Evolutionary conservation across 2,888 invertebrate species (phyloP), one percentile per base, ranked within the genome.

Genomic region (Conops quadrifasciatus): DNA sequence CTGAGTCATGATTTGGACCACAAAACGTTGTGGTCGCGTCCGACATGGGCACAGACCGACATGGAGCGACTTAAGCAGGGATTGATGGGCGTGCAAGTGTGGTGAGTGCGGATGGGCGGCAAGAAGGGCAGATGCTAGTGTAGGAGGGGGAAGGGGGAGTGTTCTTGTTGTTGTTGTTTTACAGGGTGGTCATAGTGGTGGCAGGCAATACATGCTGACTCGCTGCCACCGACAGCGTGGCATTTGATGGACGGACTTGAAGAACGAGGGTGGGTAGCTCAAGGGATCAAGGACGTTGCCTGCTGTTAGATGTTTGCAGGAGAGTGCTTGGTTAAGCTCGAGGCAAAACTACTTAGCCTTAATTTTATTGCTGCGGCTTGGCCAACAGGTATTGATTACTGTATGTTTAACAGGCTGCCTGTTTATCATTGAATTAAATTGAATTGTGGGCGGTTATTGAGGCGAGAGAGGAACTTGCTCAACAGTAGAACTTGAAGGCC

Each of bases 21-120:
- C 72, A 82, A 82, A 77, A 92, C 94, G 81, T 93, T 94, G 77
- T 95, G 95, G 95, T 91, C 93, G 77, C 89, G 90, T 80, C 93
- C 93, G 84, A 91, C 91, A 86, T 96, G 95, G 95, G 94, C 95
- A 79, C 96, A 97, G 85, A 97, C 96, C 30, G 96, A 97, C 86
- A 93, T 97, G 80, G 93, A 94, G 72, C 89, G 95, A 81, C 88
- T 96, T 79, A 89, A 91, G 79, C 89, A 91, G 78, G 96, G 96
- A 72, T 90, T 92, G 82, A 91, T 97, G 71, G 96, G 95, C 73
- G 96, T 95, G 76, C 96, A 96, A 89, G 94, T 94, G 85, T 94
- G 94, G 94, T 86, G 78, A 83, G 84, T 80, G 94, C 86, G 84
- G 80, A 62, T 9, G 3, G 53, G 53, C 19, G 24, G 24, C 5